Evolutionary conservation across 2,113 vertebrate species (phyloP).

Genomic region (Melanerpes aurifrons): DNA sequence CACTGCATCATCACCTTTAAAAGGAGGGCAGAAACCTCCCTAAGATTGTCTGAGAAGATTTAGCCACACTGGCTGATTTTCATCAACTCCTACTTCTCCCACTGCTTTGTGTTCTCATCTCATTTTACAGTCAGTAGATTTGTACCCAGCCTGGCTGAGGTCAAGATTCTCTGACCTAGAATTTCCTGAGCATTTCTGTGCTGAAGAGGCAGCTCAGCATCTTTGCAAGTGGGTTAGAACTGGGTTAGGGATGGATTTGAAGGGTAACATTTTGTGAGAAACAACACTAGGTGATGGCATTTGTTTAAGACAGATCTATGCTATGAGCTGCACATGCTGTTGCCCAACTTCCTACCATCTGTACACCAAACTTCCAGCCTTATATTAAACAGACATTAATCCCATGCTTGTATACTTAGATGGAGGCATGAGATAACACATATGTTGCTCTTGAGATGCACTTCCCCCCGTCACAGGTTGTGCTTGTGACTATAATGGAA

Average conservation of each 20-base stretch:
- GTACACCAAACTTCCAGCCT: neutral
- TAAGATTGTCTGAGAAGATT: neutral
- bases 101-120: neutral
- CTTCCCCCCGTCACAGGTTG: neutral
- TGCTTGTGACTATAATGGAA: constrained; percentile 28
- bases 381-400: neutral
- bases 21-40: neutral
- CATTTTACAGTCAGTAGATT: neutral
- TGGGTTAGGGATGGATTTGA: neutral
- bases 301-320: neutral
- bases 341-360: constrained; percentile 50
- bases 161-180: neutral
- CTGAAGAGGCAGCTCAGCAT: neutral
- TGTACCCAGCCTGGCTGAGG: neutral
- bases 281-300: neutral
- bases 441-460: constrained; percentile 24
- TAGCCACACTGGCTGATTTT: neutral
- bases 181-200: neutral
- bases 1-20: neutral
- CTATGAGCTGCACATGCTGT: neutral
- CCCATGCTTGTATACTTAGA: constrained; percentile 13
- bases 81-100: neutral
- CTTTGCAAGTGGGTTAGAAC: neutral
- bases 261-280: neutral
- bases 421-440: constrained; percentile 34